Evolutionary conservation across 2,888 invertebrate species (phyloP).

Genomic region (Tiliacea aurago): DNA sequence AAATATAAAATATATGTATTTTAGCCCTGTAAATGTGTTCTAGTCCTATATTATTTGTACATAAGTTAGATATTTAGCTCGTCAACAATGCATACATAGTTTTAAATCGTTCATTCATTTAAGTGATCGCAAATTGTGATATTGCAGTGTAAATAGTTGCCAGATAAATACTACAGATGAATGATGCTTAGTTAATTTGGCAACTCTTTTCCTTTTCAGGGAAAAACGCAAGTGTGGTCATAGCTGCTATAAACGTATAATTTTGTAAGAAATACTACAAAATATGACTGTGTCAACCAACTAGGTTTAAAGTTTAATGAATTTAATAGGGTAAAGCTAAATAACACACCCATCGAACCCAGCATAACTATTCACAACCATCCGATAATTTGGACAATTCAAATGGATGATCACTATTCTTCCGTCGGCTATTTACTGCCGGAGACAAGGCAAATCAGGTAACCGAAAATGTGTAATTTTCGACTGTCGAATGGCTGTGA

Average conservation of each 20-base stretch:
- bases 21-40: slow-evolving; percentile 47
- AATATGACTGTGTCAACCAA: background rate
- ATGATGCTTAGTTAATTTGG: slow-evolving; percentile 40
- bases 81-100: slow-evolving; percentile 46
- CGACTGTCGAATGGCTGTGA: background rate
- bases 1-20: slow-evolving; percentile 51
- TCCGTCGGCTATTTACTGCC: background rate
- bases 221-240: background rate
- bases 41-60: slow-evolving; percentile 53
- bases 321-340: background rate
- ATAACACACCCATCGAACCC: background rate
- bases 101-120: slow-evolving; percentile 13
- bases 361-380: background rate
- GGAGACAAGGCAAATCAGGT: background rate
- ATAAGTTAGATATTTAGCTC: slow-evolving; percentile 49
- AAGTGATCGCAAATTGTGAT: slow-evolving; percentile 38
- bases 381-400: background rate
- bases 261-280: slow-evolving; percentile 10
- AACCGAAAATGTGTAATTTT: background rate
- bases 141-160: slow-evolving; percentile 34
- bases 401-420: background rate
- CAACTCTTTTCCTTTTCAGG: slow-evolving; percentile 20
- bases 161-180: slow-evolving; percentile 13
- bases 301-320: background rate
- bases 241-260: background rate